Evolutionary conservation across 2,888 invertebrate genomes (phyloP), one percentile per base, ranked within the genome.

Genomic region (Drosophila flavopinicola): DNA sequence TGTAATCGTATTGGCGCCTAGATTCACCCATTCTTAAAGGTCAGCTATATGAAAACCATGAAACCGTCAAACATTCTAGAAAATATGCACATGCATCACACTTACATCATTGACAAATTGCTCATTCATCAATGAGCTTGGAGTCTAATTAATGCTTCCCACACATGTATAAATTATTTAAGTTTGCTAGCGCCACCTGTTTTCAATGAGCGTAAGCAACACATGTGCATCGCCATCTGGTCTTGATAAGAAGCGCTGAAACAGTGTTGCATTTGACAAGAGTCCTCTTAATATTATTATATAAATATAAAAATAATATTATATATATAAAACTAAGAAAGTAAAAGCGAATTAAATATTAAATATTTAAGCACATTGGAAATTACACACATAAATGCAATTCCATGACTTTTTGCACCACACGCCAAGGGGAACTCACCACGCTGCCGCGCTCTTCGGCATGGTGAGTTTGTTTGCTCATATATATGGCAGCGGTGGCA

Each of bases 401-500:
- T 20, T 17, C 29, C 10, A 6, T 42, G 9, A 52, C 3, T n/a
- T 38, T 38, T 20, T 9, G 9, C 15, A n/a, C 9, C n/a, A 39
- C 17, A 27, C 11, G 3, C 9, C 15, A 3, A 6, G 11, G 9
- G 1, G 3, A 66, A 44, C n/a, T 32, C 35, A 45, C 51, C 47
- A 58, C n/a, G 5, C 9, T 15, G 47, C 44, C 52, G 17, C 51
- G 38, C 25, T 33, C 56, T 51, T 17, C n/a, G 11, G 44, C n/a
- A 17, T 42, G 66, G 53, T 74, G 49, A 52, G 13, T 49, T 37
- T 6, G 15, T 1, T 6, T 4, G 9, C 9, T 33, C 17, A 9
- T 57, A 57, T 58, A 57, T 58, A 57, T 56, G 41, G 39, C 4
- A 23, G 42, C 67, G 54, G 45, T 42, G 64, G 41, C 33, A 39